Evolutionary conservation across 2,888 invertebrate genomes (phyloP).

Genomic region (Coremacera marginata): DNA sequence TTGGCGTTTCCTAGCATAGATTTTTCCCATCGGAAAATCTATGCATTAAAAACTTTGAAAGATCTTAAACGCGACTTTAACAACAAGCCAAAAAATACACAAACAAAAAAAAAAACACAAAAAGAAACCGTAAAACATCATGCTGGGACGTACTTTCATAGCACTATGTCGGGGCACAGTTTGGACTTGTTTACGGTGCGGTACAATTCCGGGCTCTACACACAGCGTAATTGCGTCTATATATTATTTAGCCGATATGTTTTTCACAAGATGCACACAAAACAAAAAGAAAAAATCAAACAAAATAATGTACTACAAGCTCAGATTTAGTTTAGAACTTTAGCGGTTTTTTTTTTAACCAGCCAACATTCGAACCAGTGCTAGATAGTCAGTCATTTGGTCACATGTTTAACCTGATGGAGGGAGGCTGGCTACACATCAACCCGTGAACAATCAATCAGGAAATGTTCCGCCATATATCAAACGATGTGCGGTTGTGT

Average conservation of each 20-base stretch:
- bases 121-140: neutral
- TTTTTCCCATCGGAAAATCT: constrained; percentile 54
- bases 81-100: neutral
- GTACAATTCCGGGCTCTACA: constrained; percentile 11
- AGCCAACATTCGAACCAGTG: neutral
- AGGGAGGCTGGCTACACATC: constrained; percentile 8
- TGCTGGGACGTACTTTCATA: constrained; percentile 3
- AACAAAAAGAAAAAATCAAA: neutral
- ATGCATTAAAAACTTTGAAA: constrained; percentile 45
- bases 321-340: neutral
- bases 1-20: neutral
- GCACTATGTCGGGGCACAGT: neutral
- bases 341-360: neutral
- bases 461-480: constrained; percentile 34
- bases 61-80: constrained; percentile 6
- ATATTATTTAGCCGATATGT: constrained; percentile 46
- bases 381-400: constrained; percentile 20
- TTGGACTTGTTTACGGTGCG: neutral
- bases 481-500: constrained; percentile 9
- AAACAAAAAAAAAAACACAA: neutral
- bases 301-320: neutral
- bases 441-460: constrained; percentile 36
- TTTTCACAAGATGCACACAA: neutral
- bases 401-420: neutral
- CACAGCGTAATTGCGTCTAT: constrained; percentile 49